Evolutionary conservation across 2,113 vertebrate genomes (phyloP), one percentile per base, ranked within the genome.

Genomic region (Anolis carolinensis): DNA sequence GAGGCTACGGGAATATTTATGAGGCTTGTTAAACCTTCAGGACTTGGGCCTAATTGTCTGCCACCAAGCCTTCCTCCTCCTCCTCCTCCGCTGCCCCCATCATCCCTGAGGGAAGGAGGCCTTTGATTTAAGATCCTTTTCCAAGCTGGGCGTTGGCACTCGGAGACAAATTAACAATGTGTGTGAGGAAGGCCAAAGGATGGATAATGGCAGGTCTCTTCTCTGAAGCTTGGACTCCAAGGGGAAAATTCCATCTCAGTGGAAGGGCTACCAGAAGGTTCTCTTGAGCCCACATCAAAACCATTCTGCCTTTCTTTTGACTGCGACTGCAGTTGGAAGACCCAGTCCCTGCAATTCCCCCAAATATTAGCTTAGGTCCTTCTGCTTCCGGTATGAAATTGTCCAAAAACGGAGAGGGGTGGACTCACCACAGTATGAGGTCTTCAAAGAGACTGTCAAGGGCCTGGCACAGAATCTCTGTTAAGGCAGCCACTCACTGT

Each of bases 11-110:
- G 91, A 92, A 92, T 92, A 92, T 94, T 94, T 94, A 95, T 94
- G 93, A 90, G 90, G 93, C 92, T 93, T 94, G 92, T 94, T 93
- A 95, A 95, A 94, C 92, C 90, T 92, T 59, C 89, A 92, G 91
- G 91, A 90, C 87, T 93, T 89, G 77, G 87, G 88, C 87, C 92
- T 94, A 93, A 93, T 94, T 94, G 93, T 92, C 92, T 93, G 84
- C 88, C 85, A 92, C 82, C 39, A 44, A 44, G 39, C 39, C 39
- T 44, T 44, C 39, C 39, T 44, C 91, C 91, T 81, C 25, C 11
- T n/a, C 32, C 13, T 4, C 32, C 68, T 25, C 50, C 68, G 67
- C 48, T 23, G 4, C 48, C 11, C 11, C 11, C 39, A 1, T n/a
- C 85, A 5, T 90, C 93, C 88, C 81, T 0, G 77, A 91, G 93